A percentile compares a stretch with the other conserved stretches of the same genome.
Evolutionary conservation across 1,140 invertebrate genomes (phyloP).

Genomic region (Drosophila equinoxialis): DNA sequence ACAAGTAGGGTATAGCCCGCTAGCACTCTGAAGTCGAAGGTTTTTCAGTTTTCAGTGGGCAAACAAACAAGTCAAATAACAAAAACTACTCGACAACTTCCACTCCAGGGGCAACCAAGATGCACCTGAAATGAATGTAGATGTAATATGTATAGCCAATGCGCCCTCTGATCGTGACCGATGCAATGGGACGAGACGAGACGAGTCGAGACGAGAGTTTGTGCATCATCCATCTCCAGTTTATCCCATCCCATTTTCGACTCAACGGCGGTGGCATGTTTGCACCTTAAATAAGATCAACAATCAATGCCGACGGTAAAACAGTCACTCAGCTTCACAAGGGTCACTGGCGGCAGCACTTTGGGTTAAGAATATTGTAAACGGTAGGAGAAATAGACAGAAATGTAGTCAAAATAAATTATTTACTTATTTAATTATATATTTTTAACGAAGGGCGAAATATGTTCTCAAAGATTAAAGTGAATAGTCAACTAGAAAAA

Average conservation of each 20-base stretch:
- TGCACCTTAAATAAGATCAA: constrained; percentile 82
- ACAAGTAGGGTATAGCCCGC: neutral
- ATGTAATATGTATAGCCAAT: neutral
- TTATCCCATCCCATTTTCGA: constrained; percentile 10
- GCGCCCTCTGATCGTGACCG: constrained; percentile 70
- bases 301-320: constrained; percentile 63
- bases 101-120: constrained; percentile 14
- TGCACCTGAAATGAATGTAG: constrained; percentile 50
- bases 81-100: constrained; percentile 59
- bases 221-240: neutral
- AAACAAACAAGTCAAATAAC: constrained; percentile 70
- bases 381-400: neutral
- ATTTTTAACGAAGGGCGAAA: neutral
- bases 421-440: constrained; percentile 4
- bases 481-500: neutral
- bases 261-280: constrained; percentile 77
- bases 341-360: constrained; percentile 28
- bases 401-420: neutral
- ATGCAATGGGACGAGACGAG: constrained; percentile 30
- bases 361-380: neutral
- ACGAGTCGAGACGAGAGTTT: constrained; percentile 10
- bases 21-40: constrained; percentile 52
- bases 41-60: constrained; percentile 34
- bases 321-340: constrained; percentile 28
- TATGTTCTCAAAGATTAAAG: neutral